Base-by-base conservation (phyloP, 2,113 vertebrate genomes). In the Ammodramus savannarum region DNA sequence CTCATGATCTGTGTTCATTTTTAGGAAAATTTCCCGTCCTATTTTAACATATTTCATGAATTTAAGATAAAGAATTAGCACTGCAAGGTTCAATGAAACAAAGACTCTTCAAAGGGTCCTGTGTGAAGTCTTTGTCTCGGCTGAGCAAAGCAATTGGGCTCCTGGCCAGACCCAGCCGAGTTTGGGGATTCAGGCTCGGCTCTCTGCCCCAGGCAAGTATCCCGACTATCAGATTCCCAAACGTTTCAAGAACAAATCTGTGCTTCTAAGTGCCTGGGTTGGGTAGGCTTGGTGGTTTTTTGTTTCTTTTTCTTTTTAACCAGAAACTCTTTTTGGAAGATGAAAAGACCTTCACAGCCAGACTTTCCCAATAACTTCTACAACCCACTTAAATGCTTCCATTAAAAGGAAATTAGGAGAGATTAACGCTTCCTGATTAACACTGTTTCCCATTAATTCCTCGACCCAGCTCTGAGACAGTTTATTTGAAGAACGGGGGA, bases 101-200 rank as follows among this genome's bases (percentile, higher is more conserved):
- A 91, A 93, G 69, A 69, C 67, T 48, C 68, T 94, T 94, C 90
- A 93, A 97, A 90, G 90, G 38, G 79, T 77, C 80, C 88, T 87
- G 90, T 78, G 44, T 77, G 62, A 73, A 94, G 85, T 29, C 68
- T 92, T 85, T 88, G 82, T 93, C 88, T 59, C 16, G 59, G 79
- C 79, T 86, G 90, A 88, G 92, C 77, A 91, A 92, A 90, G 55
- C 79, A 91, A 92, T 90, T 80, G 92, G 88, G 88, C 85, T 77
- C 34, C 49, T 0, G 11, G 90, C 92, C 93, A 94, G 78, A 49
- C 25, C 13, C 34, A 32, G 55, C 0, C 3, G 44, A 15, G 25
- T 65, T 76, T 49, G 22, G 36, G 66, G 71, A 93, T 63, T 82
- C 78, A 51, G 71, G 75, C 65, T 78, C 2, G 0, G 57, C 41